phyloP scores from a whole-genome alignment of 2,797 vertebrate genomes.

The Micropoecilia bifurca region DNA sequence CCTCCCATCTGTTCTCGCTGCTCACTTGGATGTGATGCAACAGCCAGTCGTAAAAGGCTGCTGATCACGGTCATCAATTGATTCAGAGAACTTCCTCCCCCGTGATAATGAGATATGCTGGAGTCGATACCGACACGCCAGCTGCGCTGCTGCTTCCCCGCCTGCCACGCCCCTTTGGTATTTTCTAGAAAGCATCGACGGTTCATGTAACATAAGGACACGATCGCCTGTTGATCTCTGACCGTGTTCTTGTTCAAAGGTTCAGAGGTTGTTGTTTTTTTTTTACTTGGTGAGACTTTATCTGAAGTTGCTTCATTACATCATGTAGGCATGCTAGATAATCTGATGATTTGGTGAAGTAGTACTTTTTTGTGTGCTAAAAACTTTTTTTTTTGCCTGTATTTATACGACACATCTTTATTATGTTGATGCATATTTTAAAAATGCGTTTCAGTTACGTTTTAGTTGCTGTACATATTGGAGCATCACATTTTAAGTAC shows the following conservation, averaged over 20 bases:
- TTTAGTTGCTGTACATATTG: neutral
- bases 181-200: conserved; percentile 35
- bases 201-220: conserved; percentile 11
- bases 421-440: neutral
- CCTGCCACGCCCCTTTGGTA: neutral
- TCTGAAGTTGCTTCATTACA: conserved; percentile 27
- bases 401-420: neutral
- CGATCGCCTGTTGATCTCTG: conserved; percentile 23
- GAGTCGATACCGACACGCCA: conserved; percentile 51
- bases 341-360: neutral
- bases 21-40: conserved; percentile 38
- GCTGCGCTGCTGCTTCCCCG: neutral
- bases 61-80: conserved; percentile 62
- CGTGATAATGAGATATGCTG: conserved; percentile 66
- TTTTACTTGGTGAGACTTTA: conserved; percentile 25
- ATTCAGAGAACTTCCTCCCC: conserved; percentile 64
- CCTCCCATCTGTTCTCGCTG: conserved; percentile 47
- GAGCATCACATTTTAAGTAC: neutral
- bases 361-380: neutral
- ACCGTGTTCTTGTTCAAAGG: conserved; percentile 32
- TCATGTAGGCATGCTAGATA: neutral
- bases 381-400: neutral
- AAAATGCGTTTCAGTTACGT: neutral
- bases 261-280: conserved; percentile 15
- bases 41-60: conserved; percentile 49